Evolutionary conservation across 2,888 invertebrate genomes (phyloP).

Genomic region (Leptura quadrifasciata): DNA sequence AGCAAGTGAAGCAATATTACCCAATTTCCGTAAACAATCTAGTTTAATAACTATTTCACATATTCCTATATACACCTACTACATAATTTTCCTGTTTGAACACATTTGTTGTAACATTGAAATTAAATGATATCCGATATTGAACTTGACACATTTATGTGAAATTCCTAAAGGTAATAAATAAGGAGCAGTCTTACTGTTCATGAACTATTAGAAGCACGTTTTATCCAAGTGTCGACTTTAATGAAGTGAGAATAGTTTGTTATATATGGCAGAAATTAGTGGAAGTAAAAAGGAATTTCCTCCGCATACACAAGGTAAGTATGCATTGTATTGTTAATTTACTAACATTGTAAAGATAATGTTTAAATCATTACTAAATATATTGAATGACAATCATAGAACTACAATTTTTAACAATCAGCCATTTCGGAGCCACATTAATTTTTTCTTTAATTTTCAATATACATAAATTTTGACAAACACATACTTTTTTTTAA

Average conservation of each 20-base stretch:
- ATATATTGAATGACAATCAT: too few species aligned
- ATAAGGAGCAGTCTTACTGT: background rate
- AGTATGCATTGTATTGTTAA: background rate
- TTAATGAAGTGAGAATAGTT: background rate
- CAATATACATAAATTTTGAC: too few species aligned
- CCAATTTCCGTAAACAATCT: background rate
- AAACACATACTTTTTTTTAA: too few species aligned
- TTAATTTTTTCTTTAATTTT: too few species aligned
- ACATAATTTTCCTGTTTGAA: background rate
- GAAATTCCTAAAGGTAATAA: conserved; percentile 7
- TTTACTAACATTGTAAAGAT: too few species aligned
- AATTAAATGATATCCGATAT: background rate
- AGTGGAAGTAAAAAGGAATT: background rate
- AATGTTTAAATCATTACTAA: too few species aligned
- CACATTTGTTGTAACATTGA: background rate
- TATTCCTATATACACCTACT: background rate
- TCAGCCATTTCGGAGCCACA: too few species aligned
- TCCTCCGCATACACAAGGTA: background rate
- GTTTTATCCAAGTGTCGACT: background rate
- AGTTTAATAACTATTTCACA: background rate
- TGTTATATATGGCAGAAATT: background rate
- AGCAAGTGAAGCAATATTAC: background rate
- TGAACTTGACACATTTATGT: background rate
- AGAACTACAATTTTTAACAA: too few species aligned
- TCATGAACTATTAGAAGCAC: background rate